These are phyloP conservation scores for Desoria tigrina DNA, from an alignment of 2,888 invertebrate species.

Conservation along the genomic window DNA sequence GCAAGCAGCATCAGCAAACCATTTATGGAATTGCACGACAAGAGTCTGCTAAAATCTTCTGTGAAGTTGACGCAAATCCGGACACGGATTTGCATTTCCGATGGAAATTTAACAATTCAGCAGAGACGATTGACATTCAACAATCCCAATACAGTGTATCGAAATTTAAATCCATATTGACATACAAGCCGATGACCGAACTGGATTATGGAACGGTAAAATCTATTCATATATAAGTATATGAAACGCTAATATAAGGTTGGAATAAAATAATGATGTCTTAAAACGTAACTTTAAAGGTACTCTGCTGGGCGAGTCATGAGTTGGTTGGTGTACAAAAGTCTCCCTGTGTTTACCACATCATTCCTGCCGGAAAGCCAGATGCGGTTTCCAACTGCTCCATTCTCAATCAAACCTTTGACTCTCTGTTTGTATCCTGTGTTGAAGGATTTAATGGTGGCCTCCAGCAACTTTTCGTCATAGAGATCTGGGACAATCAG, in stretches of 20 bases:
- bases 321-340: constrained; percentile 68
- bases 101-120: constrained; percentile 77
- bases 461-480: constrained; percentile 70
- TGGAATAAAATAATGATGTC: too few species aligned
- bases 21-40: constrained; percentile 73
- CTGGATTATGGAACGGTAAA: constrained; percentile 67
- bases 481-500: constrained; percentile 60
- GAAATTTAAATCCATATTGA: constrained; percentile 66
- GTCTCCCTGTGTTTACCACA: constrained; percentile 72
- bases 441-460: constrained; percentile 76
- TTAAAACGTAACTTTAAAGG: too few species aligned
- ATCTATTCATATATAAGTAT: too few species aligned
- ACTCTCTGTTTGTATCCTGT: constrained; percentile 72
- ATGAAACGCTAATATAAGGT: too few species aligned
- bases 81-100: constrained; percentile 66
- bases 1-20: constrained; percentile 68
- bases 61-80: constrained; percentile 75
- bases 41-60: constrained; percentile 69
- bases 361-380: constrained; percentile 76
- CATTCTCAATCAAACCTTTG: constrained; percentile 71
- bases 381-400: constrained; percentile 73
- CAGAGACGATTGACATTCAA: constrained; percentile 69
- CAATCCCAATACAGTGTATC: constrained; percentile 66
- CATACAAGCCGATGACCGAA: constrained; percentile 72
- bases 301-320: constrained; percentile 73